Evolutionary conservation across 2,113 vertebrate genomes (phyloP), one percentile per base, ranked within the genome.

Genomic region (Anhinga rufa): DNA sequence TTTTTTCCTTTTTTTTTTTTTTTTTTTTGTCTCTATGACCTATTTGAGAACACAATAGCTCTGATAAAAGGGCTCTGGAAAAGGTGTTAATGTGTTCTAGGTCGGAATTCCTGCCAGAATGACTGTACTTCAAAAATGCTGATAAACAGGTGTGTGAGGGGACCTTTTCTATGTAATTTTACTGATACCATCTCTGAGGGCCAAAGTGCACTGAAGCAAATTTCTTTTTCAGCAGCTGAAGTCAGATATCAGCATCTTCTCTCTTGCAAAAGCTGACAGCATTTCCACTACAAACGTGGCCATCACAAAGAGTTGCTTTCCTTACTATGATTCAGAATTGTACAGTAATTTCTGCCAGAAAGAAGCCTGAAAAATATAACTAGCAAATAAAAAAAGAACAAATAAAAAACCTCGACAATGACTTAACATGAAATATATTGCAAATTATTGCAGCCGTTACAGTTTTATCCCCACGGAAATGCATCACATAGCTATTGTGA

Each of bases 1-100:
- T 65, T 68, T 48, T 46, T 42, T 42, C n/a, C n/a, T 81, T 90
- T 91, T 91, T 79, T 81, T 90, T 91, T 91, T 79, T 81, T 90
- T 91, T 91, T 44, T 44, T 44, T 44, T 14, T 13, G 42, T 74
- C 62, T 87, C 31, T 48, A 18, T 26, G 22, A 70, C 55, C 80
- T 83, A 72, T 49, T 64, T 75, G 79, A 85, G 87, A 85, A 65
- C 64, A 86, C 75, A 82, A 71, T 1, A 9, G 77, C 55, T n/a
- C 36, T 82, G 94, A 95, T 92, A 94, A 96, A 82, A 85, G 57
- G 66, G 69, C 80, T 62, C 51, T 86, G 74, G 82, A 81, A 77
- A 84, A 98, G 88, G 93, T 91, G 95, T 79, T 95, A 95, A 96
- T 87, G 80, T 76, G 64, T 78, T 92, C 79, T 60, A 93, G 92